Evolutionary conservation across 2,888 invertebrate genomes (phyloP).

Genomic region (Catocala nupta): DNA sequence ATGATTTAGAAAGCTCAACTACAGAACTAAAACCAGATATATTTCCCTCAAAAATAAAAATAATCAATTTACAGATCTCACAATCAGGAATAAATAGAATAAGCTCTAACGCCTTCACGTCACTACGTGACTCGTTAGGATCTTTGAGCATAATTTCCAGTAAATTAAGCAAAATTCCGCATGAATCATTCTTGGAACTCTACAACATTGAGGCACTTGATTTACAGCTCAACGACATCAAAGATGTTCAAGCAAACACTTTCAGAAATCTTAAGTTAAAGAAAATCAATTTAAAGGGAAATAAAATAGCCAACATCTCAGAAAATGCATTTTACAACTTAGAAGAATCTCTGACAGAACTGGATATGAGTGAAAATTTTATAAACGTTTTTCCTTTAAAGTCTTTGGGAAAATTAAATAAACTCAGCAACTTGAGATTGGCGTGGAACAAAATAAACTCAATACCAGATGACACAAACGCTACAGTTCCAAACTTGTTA

Average conservation of each 20-base stretch:
- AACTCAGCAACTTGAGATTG: conserved; percentile 90
- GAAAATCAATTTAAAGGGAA: conserved; percentile 94
- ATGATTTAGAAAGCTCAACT: conserved; percentile 94
- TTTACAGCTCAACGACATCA: conserved; percentile 95
- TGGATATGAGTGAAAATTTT: conserved; percentile 96
- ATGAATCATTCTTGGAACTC: conserved; percentile 91
- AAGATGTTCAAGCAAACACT: conserved; percentile 93
- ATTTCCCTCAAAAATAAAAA: conserved; percentile 90
- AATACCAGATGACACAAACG: conserved; percentile 91
- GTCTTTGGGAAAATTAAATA: conserved; percentile 91
- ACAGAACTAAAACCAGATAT: conserved; percentile 91
- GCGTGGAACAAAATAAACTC: conserved; percentile 94
- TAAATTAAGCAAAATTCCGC: conserved; percentile 91
- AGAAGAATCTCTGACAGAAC: conserved; percentile 92
- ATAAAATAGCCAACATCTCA: conserved; percentile 93
- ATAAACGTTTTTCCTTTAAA: conserved; percentile 94
- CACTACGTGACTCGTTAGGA: conserved; percentile 90
- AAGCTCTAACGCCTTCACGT: conserved; percentile 90
- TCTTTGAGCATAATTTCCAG: conserved; percentile 93
- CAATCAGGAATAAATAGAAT: conserved; percentile 91
- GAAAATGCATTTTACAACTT: conserved; percentile 94
- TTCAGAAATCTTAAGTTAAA: conserved; percentile 94
- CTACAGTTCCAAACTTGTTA: conserved; percentile 90
- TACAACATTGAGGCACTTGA: conserved; percentile 92
- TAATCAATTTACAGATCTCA: conserved; percentile 92